These are phyloP conservation scores for Rhynchotus rufescens DNA, from an alignment of 2,797 vertebrate genomes.

Conservation along the genomic window DNA sequence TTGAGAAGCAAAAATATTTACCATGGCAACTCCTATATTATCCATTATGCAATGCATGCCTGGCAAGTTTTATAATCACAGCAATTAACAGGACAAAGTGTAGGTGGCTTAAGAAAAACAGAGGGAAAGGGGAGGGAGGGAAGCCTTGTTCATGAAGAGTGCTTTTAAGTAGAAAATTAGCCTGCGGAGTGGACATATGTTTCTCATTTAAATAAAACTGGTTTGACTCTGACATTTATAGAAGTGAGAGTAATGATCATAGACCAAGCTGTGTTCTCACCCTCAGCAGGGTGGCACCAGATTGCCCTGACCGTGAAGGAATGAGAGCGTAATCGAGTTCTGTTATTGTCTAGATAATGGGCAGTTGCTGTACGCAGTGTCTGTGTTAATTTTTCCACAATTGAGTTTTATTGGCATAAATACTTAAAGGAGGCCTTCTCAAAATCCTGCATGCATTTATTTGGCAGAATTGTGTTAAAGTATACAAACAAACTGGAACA, in stretches of 20 bases:
- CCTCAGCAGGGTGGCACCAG: background rate
- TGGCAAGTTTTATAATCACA: background rate
- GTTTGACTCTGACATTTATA: background rate
- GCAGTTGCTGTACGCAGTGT: background rate
- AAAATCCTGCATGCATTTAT: background rate
- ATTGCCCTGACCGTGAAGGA: background rate
- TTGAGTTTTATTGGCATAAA: background rate
- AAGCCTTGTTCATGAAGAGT: background rate
- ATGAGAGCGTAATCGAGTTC: background rate
- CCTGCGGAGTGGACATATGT: constrained; percentile 32
- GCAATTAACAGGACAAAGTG: background rate
- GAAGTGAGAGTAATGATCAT: constrained; percentile 26
- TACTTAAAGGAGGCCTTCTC: background rate
- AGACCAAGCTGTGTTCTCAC: background rate
- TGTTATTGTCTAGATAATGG: background rate
- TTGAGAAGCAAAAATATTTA: constrained; percentile 29
- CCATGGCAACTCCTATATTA: constrained; percentile 1
- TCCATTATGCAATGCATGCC: background rate
- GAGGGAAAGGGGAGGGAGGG: no score
- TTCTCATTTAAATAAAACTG: constrained; percentile 25
- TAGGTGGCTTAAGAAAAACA: background rate
- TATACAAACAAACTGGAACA: background rate
- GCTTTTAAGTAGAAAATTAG: background rate
- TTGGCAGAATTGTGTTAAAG: background rate
- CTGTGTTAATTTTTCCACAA: background rate